Base-by-base conservation (phyloP, 2,888 invertebrate species). In the Shargacucullia verbasci region DNA sequence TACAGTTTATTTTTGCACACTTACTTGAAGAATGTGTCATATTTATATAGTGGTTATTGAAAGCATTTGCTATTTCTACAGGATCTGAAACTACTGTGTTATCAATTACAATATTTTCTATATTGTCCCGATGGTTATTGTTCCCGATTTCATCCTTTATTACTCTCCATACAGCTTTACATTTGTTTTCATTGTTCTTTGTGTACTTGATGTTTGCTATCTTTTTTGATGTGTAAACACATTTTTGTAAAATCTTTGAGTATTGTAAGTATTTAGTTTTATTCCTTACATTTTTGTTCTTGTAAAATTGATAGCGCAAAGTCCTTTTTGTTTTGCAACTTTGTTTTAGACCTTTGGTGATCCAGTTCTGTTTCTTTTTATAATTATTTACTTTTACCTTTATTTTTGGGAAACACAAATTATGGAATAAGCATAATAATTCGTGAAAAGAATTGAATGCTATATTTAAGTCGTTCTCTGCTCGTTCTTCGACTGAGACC, bases 371-470 rank as follows among this genome's bases (percentile, higher is more conserved):
- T 37, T 47, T 47, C 6, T n/a, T 25, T 29, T 37, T 25, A 14
- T 37, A 20, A 13, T 35, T 46, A 27, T 47, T 38, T 27, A 47
- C 15, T 29, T 47, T 37, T 10, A 39, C 25, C n/a, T 15, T 48
- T 7, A 29, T 12, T 15, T 38, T 39, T 10, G 47, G 47, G 8
- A 48, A 48, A 12, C 47, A 48, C 14, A 48, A 31, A 6, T 48
- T 48, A 15, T 48, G 15, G 15, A 48, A 48, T 11, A 48, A n/a
- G 5, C 38, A 48, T 15, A 46, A 10, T 7, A 48, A 3, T 15
- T 48, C 47, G 31, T 38, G 47, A 15, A 48, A 48, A 7, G 9
- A 5, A 11, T n/a, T n/a, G n/a, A 48, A 48, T 27, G 47, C 47
- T 14, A 1, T 29, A 11, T 48, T 48, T 31, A n/a, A 10, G n/a